phyloP scores from a whole-genome alignment of 2,888 invertebrate genomes.

The Invenusta paracnida region DNA sequence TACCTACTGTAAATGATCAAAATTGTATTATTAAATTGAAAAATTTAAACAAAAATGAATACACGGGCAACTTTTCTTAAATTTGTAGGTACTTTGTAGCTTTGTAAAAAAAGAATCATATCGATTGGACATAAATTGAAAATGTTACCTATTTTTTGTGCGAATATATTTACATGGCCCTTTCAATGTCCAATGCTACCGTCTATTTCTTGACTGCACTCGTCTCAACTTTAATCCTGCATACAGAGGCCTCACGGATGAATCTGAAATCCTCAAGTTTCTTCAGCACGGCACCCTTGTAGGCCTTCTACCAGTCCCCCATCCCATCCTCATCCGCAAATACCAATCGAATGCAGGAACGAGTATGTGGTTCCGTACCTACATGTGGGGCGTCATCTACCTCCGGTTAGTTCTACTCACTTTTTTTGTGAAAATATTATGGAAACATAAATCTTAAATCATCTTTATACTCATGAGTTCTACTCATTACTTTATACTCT shows the following conservation, averaged over 20 bases:
- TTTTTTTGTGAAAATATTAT: too few relatives aligned
- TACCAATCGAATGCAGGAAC: constrained; percentile 98
- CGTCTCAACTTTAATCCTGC: too few relatives aligned
- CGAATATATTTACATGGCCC: neutral
- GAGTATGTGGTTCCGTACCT: constrained; percentile 97
- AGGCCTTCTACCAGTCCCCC: constrained; percentile 92
- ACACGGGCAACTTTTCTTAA: too few relatives aligned
- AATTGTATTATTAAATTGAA: too few relatives aligned
- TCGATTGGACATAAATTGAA: neutral
- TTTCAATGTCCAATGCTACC: neutral
- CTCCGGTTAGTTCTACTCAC: constrained; percentile 67
- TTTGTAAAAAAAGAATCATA: neutral
- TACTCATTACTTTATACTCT: too few relatives aligned
- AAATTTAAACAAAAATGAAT: too few relatives aligned
- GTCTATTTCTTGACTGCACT: constrained; percentile 21
- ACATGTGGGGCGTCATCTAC: constrained; percentile 99
- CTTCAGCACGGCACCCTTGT: constrained; percentile 96
- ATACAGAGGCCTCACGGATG: constrained; percentile 89
- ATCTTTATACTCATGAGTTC: too few relatives aligned
- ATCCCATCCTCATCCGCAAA: constrained; percentile 95
- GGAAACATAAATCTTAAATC: too few relatives aligned
- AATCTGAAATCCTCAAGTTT: constrained; percentile 97
- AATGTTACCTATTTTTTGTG: neutral
- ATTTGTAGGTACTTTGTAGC: too few relatives aligned
- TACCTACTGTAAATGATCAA: too few relatives aligned